These are phyloP conservation scores for Scaptomyza graminum DNA, from an alignment of 1,140 invertebrate species.

Conservation along the genomic window DNA sequence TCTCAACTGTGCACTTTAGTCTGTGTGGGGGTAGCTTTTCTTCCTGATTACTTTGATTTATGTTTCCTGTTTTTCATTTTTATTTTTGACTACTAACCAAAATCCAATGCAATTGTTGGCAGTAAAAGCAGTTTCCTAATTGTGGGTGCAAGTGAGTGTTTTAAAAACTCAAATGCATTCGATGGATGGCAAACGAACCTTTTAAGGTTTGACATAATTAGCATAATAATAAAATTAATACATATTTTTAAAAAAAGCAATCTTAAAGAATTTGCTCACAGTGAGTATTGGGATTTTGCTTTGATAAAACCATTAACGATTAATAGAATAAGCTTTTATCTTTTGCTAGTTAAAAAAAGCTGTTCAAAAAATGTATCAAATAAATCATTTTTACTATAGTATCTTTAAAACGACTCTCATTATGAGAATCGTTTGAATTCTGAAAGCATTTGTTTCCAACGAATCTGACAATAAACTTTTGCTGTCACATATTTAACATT, in stretches of 20 bases:
- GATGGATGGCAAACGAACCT: too few species aligned
- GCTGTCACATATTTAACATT: too few species aligned
- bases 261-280: background rate
- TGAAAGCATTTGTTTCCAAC: too few species aligned
- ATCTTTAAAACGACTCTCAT: too few species aligned
- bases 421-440: too few species aligned
- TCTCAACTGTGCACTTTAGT: background rate
- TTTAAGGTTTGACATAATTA: background rate
- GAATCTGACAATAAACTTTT: too few species aligned
- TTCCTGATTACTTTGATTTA: conserved; percentile 59
- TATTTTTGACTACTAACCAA: conserved; percentile 41
- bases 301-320: too few species aligned
- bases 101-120: conserved; percentile 41
- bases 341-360: too few species aligned
- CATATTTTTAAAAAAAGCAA: background rate
- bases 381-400: too few species aligned
- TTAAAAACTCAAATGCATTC: too few species aligned
- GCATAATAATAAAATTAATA: background rate
- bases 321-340: too few species aligned
- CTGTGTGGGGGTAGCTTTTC: background rate
- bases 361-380: too few species aligned
- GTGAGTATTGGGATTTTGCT: background rate
- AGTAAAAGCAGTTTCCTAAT: conserved; percentile 1
- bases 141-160: background rate
- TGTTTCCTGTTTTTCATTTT: conserved; percentile 8